Conservation (phyloP, 1,140 invertebrate genomes). For the Batillaria attramentaria region DNA sequence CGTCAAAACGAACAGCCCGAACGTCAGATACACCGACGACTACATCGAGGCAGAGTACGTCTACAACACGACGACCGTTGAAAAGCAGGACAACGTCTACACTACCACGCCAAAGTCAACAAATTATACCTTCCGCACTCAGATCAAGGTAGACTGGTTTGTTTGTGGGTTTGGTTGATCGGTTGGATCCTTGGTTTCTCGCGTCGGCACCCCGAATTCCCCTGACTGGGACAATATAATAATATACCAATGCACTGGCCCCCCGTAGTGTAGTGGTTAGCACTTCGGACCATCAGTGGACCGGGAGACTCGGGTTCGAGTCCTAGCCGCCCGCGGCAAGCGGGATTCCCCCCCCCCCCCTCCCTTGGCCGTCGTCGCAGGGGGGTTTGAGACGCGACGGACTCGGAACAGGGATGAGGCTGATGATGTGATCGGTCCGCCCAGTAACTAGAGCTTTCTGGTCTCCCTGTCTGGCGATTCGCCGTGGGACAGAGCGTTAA, state of each 20-base stretch:
- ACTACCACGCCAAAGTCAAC: constrained; percentile 55
- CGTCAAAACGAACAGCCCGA: too few species aligned
- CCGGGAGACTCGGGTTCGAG: too few species aligned
- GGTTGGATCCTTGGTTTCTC: not conserved
- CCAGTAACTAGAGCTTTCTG: too few species aligned
- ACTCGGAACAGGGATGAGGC: too few species aligned
- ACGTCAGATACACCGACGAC: constrained; percentile 82
- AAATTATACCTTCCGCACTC: constrained; percentile 59
- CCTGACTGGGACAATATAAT: not conserved
- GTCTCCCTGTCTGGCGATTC: too few species aligned
- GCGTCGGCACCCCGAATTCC: not conserved
- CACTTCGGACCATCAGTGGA: too few species aligned
- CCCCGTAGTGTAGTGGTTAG: too few species aligned
- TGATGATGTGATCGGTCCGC: too few species aligned
- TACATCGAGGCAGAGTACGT: constrained; percentile 85
- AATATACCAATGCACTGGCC: too few species aligned
- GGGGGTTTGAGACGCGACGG: too few species aligned
- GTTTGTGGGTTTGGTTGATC: not conserved
- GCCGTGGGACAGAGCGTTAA: too few species aligned
- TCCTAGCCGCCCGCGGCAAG: not conserved
- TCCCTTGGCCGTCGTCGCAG: not conserved
- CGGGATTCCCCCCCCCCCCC: not conserved
- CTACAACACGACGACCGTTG: constrained; percentile 82
- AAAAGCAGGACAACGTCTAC: constrained; percentile 73
- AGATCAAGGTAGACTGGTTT: constrained; percentile 72